Conservation (phyloP, 2,797 vertebrate genomes). For the Morus bassanus region DNA sequence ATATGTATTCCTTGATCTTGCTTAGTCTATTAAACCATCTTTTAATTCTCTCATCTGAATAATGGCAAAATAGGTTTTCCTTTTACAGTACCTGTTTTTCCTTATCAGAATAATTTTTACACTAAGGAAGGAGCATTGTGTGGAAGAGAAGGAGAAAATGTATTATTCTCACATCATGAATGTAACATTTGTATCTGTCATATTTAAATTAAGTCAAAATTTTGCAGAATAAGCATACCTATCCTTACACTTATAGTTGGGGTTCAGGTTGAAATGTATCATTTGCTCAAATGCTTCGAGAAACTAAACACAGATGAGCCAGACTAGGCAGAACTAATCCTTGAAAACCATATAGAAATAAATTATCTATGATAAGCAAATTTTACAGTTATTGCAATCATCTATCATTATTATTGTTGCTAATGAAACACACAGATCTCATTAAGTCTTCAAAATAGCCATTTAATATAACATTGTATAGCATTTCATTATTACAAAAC, state of each 20-base stretch:
- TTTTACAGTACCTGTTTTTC: background rate
- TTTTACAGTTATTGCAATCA: background rate
- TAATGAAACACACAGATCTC: background rate
- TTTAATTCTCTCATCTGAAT: background rate
- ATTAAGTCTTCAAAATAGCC: background rate
- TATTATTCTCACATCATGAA: background rate
- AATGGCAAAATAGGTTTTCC: background rate
- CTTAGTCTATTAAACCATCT: background rate
- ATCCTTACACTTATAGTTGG: background rate
- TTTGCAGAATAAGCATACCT: background rate
- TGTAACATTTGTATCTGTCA: background rate
- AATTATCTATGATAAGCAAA: background rate
- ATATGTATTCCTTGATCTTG: background rate
- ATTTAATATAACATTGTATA: background rate
- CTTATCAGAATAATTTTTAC: background rate
- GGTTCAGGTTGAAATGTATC: background rate
- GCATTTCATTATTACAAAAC: background rate
- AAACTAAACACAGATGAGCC: background rate
- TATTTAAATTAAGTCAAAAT: background rate
- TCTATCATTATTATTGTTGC: background rate
- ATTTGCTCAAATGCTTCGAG: background rate
- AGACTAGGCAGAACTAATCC: background rate
- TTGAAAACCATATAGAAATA: background rate
- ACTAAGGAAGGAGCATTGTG: background rate
- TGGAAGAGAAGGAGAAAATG: background rate